Percentiles rank a stretch among this genome's conserved stretches.
Evolutionary conservation across 1,140 invertebrate species (phyloP).

Genomic region (Trigoniulus corallinus): DNA sequence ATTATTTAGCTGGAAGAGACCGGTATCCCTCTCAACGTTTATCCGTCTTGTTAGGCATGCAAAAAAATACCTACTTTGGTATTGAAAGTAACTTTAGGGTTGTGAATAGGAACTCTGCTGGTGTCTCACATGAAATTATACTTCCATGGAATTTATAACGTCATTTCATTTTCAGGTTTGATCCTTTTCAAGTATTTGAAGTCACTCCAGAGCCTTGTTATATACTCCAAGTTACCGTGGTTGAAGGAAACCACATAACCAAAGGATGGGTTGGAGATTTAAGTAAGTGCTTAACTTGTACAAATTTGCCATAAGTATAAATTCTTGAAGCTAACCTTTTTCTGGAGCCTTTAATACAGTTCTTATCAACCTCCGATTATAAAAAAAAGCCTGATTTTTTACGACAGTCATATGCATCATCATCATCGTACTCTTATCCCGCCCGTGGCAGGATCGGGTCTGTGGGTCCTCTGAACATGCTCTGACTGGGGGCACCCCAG

Average conservation of each 20-base stretch:
- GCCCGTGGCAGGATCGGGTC: too few relatives aligned
- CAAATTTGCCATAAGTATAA: background rate
- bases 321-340: background rate
- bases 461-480: too few relatives aligned
- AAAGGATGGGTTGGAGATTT: conserved; percentile 19
- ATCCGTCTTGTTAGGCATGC: too few relatives aligned
- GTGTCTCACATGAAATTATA: background rate
- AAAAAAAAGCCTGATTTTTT: background rate
- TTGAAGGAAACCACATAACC: conserved; percentile 17
- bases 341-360: conserved; percentile 1
- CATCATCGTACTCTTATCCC: too few relatives aligned
- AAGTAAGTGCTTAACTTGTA: conserved; percentile 13
- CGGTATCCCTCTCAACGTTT: too few relatives aligned
- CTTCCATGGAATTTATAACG: conserved; percentile 1
- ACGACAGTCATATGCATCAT: too few relatives aligned
- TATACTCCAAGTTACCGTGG: conserved; percentile 15
- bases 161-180: conserved; percentile 10
- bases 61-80: too few relatives aligned
- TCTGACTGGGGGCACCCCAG: too few relatives aligned
- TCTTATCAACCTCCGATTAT: background rate
- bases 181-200: conserved; percentile 18
- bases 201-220: conserved; percentile 18
- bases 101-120: too few relatives aligned
- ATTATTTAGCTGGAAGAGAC: too few relatives aligned
- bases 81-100: too few relatives aligned